Evolutionary conservation across 1,140 invertebrate species (phyloP), one percentile per base, ranked within the genome.

Genomic region (Aphaenogaster rudis): DNA sequence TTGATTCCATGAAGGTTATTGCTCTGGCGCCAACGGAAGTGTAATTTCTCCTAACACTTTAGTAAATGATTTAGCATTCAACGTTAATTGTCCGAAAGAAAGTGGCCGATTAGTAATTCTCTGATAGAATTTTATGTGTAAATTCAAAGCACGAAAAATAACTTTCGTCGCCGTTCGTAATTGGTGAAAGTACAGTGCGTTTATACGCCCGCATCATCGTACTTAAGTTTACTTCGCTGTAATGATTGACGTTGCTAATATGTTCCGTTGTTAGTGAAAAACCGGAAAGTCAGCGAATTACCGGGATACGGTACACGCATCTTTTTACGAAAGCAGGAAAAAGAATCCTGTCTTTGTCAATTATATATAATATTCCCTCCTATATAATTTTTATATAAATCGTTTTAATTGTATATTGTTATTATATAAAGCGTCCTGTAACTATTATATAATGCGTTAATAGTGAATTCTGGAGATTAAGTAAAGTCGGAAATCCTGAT

Each of bases 101-200:
- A 90, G 81, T 67, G 2, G 17, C 15, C 82, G 71, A 88, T 89
- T 52, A 66, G 72, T 86, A 66, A 89, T 33, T 45, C 3, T 21
- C 8, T n/a, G 13, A 21, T 57, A 36, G 57, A 77, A 63, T 59
- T 86, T 86, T 82, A 52, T 57, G 42, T 33, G 45, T 13, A 50
- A 76, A 77, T 77, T 57, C 66, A 66, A 77, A 87, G 69, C 66
- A 82, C 54, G 74, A 86, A 67, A 80, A 80, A 45, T 77, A 59
- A 90, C 84, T 86, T 90, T 90, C 82, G 77, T 88, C 57, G 77
- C 45, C 21, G 39, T 3, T 74, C 61, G 33, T 86, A 61, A 88
- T 80, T 86, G 82, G 82, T 50, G 88, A 90, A 90, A 90, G 88
- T 36, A 39, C 15, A 13, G 21, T n/a, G 13, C 63, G 52, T 81